A percentile compares a stretch with the other conserved stretches of the same genome.
These are phyloP conservation scores for Coleophora flavipennella DNA, from an alignment of 2,888 invertebrate genomes.

Conservation along the genomic window DNA sequence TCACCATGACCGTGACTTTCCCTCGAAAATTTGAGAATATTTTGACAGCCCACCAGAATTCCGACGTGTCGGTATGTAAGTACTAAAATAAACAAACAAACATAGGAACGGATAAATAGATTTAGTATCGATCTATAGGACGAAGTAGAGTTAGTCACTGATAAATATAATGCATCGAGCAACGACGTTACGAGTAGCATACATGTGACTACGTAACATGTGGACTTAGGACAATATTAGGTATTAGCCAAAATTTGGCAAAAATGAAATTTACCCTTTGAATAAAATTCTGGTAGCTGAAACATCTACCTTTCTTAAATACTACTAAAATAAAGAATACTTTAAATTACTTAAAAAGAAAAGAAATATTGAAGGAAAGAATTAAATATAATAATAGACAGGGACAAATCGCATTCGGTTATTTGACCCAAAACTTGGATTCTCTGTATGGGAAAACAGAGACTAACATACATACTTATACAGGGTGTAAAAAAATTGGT, in stretches of 20 bases:
- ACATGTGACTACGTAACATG: background rate
- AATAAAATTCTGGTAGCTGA: too few species aligned
- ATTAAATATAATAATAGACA: too few species aligned
- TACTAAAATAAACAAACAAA: slow-evolving; percentile 14
- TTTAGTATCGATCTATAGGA: background rate
- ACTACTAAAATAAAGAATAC: too few species aligned
- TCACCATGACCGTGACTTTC: background rate
- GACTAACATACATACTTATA: too few species aligned
- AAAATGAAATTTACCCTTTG: too few species aligned
- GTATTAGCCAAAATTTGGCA: background rate
- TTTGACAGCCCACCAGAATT: slow-evolving; percentile 1
- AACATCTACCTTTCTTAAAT: too few species aligned
- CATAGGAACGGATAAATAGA: slow-evolving; percentile 1
- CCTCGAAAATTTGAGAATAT: background rate
- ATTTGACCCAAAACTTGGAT: too few species aligned
- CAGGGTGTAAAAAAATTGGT: too few species aligned
- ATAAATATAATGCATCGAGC: slow-evolving; percentile 1
- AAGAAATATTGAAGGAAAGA: too few species aligned
- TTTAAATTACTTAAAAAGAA: too few species aligned
- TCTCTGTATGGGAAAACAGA: too few species aligned
- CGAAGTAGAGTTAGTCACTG: slow-evolving; percentile 2
- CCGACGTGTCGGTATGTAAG: slow-evolving; percentile 21
- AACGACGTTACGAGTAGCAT: slow-evolving; percentile 1
- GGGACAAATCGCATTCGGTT: too few species aligned
- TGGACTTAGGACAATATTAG: background rate